These are phyloP conservation scores for Pseudorasbora parva DNA, from an alignment of 2,113 vertebrate species.

Conservation along the genomic window DNA sequence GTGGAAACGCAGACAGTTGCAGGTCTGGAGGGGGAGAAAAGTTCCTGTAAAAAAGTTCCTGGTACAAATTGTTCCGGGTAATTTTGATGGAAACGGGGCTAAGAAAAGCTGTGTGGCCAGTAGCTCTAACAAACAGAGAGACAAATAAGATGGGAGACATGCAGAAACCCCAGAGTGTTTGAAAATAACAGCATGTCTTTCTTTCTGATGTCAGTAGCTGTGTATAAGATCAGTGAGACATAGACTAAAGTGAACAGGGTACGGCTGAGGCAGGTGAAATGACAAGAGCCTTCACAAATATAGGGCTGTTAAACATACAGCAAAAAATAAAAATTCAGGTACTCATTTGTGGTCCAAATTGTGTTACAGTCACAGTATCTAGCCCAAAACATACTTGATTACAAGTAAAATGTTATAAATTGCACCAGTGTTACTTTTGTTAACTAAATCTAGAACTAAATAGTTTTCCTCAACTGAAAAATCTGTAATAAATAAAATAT, in stretches of 20 bases:
- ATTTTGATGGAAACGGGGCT: no score
- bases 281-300: neutral
- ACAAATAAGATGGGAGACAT: neutral
- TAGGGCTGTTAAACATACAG: neutral
- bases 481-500: neutral
- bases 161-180: conserved; percentile 7
- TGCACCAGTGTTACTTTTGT: neutral
- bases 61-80: no score
- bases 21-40: no score
- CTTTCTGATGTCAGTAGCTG: neutral
- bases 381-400: neutral
- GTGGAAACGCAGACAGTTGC: no score
- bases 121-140: neutral
- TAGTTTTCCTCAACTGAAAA: neutral
- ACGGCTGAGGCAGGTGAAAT: neutral
- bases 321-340: no score
- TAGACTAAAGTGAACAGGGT: neutral
- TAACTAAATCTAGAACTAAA: neutral
- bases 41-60: no score
- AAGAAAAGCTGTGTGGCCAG: neutral
- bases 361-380: neutral
- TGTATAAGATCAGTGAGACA: neutral
- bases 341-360: neutral
- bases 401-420: neutral
- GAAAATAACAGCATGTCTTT: neutral